phyloP scores from a whole-genome alignment of 2,888 invertebrate species.

The Thereva nobilitata region DNA sequence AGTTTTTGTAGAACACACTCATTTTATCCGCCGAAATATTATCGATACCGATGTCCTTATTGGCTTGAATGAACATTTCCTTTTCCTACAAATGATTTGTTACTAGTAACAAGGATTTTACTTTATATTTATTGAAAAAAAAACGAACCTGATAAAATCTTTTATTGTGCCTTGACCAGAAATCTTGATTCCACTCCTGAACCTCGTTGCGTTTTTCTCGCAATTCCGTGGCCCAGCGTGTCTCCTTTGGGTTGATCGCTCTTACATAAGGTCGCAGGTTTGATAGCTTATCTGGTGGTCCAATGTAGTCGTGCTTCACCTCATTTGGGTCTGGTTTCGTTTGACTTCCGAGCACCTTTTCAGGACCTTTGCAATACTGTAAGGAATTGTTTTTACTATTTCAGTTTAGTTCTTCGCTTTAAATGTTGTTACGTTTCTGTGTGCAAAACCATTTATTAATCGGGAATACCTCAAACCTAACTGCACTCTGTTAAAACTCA shows the following conservation, averaged over 20 bases:
- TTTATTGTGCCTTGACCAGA: constrained; percentile 81
- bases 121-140: neutral
- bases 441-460: too few relatives aligned
- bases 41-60: constrained; percentile 58
- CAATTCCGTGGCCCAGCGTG: constrained; percentile 66
- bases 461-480: too few relatives aligned
- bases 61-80: constrained; percentile 63
- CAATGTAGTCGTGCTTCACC: constrained; percentile 53
- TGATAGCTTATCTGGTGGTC: constrained; percentile 77
- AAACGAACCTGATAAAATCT: constrained; percentile 69
- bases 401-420: too few relatives aligned
- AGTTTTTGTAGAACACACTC: constrained; percentile 85
- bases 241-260: constrained; percentile 68
- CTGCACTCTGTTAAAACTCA: too few relatives aligned
- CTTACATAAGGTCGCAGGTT: constrained; percentile 76
- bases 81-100: constrained; percentile 59
- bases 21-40: constrained; percentile 78
- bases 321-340: constrained; percentile 48
- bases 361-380: neutral
- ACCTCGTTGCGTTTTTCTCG: constrained; percentile 69
- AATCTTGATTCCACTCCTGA: constrained; percentile 81
- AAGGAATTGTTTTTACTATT: neutral
- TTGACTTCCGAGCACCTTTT: too few relatives aligned
- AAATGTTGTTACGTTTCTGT: too few relatives aligned
- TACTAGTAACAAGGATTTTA: neutral